A percentile compares a stretch with the other conserved stretches of the same genome.
These are phyloP conservation scores for Pissodes strobi DNA, from an alignment of 1,140 invertebrate genomes.

Conservation along the genomic window DNA sequence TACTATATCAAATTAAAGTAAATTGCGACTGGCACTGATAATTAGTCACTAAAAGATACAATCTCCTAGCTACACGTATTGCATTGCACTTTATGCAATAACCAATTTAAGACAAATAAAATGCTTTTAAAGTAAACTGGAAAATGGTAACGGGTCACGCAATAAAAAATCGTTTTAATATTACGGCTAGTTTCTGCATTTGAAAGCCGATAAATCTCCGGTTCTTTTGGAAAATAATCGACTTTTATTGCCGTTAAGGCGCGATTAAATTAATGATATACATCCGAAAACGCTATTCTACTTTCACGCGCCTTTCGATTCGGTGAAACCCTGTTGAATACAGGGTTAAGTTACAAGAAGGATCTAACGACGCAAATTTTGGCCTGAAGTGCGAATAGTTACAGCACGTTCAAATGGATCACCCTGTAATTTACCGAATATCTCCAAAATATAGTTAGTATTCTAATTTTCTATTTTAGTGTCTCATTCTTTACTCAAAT, in stretches of 20 bases:
- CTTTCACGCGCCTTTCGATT: too few species aligned
- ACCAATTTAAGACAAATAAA: neutral
- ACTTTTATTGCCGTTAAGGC: neutral
- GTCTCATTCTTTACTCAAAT: too few species aligned
- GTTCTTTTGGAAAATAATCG: neutral
- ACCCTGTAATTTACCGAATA: too few species aligned
- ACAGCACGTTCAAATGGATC: too few species aligned
- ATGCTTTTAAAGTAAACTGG: neutral
- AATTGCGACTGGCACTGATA: neutral
- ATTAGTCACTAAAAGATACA: conserved; percentile 11
- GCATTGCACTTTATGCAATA: conserved; percentile 1
- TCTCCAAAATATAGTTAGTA: too few species aligned
- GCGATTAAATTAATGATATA: too few species aligned
- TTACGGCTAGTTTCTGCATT: neutral
- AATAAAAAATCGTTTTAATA: neutral
- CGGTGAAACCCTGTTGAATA: too few species aligned
- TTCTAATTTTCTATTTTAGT: too few species aligned
- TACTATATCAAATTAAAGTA: neutral
- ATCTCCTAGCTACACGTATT: neutral
- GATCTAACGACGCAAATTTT: too few species aligned
- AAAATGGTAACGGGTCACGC: neutral
- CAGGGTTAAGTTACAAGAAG: too few species aligned
- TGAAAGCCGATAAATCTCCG: neutral
- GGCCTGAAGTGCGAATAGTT: too few species aligned
- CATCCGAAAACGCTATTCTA: too few species aligned